A percentile compares a stretch with the other conserved stretches of the same genome.
Conservation (phyloP, 2,888 invertebrate species). For the Sacculina carcini region DNA sequence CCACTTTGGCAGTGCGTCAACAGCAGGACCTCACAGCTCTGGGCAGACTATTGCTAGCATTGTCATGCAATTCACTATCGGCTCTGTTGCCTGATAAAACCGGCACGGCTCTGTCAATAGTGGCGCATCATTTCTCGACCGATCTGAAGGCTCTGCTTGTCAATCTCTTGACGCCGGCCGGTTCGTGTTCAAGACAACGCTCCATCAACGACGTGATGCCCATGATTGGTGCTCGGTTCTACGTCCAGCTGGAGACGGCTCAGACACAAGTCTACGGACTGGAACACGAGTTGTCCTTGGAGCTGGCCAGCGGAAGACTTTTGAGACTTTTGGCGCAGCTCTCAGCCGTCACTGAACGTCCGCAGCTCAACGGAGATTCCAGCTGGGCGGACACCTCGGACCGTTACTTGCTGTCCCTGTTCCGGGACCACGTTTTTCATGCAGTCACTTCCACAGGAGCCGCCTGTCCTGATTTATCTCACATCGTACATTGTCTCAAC, state of each 20-base stretch:
- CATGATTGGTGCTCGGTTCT: constrained; percentile 73
- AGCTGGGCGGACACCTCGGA: constrained; percentile 96
- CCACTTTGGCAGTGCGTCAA: too few relatives aligned
- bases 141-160: constrained; percentile 36
- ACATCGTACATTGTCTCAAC: constrained; percentile 76
- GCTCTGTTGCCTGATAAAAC: constrained; percentile 67
- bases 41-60: constrained; percentile 64
- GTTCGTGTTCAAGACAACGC: constrained; percentile 12
- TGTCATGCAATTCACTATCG: constrained; percentile 75
- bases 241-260: constrained; percentile 72
- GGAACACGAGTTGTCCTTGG: constrained; percentile 69
- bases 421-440: constrained; percentile 91
- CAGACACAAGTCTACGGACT: constrained; percentile 63
- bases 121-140: constrained; percentile 36
- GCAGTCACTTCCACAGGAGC: constrained; percentile 58
- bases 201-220: constrained; percentile 93
- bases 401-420: constrained; percentile 89
- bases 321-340: constrained; percentile 73
- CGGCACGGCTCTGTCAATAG: constrained; percentile 59
- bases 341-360: constrained; percentile 74
- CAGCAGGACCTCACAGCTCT: constrained; percentile 78
- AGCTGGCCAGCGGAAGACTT: constrained; percentile 80
- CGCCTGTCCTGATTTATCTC: constrained; percentile 91
- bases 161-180: constrained; percentile 19
- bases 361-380: constrained; percentile 68